These are phyloP conservation scores for Crenuchus spilurus DNA, from an alignment of 2,797 vertebrate genomes.

Conservation along the genomic window DNA sequence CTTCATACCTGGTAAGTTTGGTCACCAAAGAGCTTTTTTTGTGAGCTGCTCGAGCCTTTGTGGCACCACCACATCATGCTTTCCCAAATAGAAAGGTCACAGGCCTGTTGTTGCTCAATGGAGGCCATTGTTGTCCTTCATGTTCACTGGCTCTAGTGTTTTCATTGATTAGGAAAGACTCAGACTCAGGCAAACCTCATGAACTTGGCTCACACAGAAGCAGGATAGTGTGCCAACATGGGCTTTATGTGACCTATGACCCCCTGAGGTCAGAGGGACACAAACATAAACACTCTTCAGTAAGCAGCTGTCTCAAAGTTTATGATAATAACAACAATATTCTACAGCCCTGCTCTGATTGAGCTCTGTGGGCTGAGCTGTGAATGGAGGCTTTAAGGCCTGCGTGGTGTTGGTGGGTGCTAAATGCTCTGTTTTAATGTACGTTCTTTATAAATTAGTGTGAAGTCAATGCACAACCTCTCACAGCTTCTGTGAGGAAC, in stretches of 20 bases:
- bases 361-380: background rate
- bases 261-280: background rate
- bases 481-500: background rate
- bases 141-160: background rate
- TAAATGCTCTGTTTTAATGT: background rate
- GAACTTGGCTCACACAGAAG: background rate
- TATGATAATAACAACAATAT: background rate
- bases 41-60: background rate
- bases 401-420: background rate
- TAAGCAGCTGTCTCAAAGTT: background rate
- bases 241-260: background rate
- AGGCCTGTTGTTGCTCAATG: background rate
- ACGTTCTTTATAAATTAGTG: too few relatives aligned
- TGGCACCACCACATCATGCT: conserved; percentile 16
- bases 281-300: background rate
- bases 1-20: background rate
- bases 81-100: conserved; percentile 40
- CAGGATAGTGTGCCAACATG: background rate
- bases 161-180: background rate
- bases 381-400: background rate
- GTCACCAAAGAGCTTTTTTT: background rate
- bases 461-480: background rate
- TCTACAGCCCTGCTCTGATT: background rate
- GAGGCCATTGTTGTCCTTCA: conserved; percentile 6
- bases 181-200: background rate